phyloP scores from a whole-genome alignment of 2,888 invertebrate genomes.

The Tinea trinotella region DNA sequence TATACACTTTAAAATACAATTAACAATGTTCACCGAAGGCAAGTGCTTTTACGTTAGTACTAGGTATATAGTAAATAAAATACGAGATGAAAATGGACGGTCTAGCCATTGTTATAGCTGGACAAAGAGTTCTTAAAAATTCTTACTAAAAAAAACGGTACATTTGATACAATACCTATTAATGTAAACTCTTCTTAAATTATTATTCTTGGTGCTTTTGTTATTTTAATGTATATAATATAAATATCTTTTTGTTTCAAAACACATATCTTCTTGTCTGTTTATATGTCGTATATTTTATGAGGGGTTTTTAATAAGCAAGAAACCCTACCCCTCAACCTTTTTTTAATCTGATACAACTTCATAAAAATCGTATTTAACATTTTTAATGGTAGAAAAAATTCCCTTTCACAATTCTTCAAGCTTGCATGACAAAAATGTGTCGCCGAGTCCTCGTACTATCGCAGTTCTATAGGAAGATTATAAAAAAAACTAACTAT shows the following conservation, averaged over 20 bases:
- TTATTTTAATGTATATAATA: no score
- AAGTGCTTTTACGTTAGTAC: constrained; percentile 4
- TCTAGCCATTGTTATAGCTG: constrained; percentile 15
- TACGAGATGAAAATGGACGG: constrained; percentile 16
- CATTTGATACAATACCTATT: constrained; percentile 6
- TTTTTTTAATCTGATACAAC: constrained; percentile 5
- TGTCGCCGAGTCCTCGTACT: background rate
- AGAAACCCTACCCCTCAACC: background rate
- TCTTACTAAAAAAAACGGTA: background rate
- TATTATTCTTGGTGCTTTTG: background rate
- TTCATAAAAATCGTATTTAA: constrained; percentile 8
- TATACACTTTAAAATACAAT: constrained; percentile 7
- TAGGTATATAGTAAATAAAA: constrained; percentile 10
- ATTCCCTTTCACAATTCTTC: constrained; percentile 6
- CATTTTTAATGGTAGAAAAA: background rate
- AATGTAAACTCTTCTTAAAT: background rate
- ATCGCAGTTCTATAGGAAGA: background rate
- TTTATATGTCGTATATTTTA: background rate
- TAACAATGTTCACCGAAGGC: constrained; percentile 3
- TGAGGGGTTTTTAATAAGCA: background rate
- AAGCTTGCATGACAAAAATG: constrained; percentile 5
- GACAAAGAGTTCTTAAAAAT: background rate
- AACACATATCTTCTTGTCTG: background rate
- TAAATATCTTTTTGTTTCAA: background rate
- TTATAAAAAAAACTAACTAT: background rate